A percentile compares a stretch with the other conserved stretches of the same genome.
phyloP scores from a whole-genome alignment of 2,797 vertebrate species.

The Poeciliopsis infans region DNA sequence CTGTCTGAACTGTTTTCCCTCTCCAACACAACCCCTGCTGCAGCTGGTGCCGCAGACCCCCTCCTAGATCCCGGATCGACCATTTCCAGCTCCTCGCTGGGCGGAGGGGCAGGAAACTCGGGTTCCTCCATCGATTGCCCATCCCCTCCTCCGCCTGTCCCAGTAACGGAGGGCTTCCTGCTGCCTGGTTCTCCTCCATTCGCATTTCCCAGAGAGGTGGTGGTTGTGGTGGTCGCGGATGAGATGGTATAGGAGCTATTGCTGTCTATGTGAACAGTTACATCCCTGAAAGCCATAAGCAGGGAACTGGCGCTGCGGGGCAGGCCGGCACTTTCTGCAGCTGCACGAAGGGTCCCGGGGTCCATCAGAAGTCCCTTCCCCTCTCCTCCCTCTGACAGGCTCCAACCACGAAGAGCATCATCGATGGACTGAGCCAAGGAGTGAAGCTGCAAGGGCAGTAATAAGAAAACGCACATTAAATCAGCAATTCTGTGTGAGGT shows the following conservation, averaged over 20 bases:
- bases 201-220: slow-evolving; percentile 88
- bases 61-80: slow-evolving; percentile 64
- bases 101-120: slow-evolving; percentile 79
- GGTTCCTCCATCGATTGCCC: slow-evolving; percentile 59
- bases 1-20: slow-evolving; percentile 84
- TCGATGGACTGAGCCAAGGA: slow-evolving; percentile 97
- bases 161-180: slow-evolving; percentile 70
- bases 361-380: slow-evolving; percentile 81
- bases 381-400: slow-evolving; percentile 85
- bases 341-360: slow-evolving; percentile 77
- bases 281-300: slow-evolving; percentile 98
- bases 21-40: slow-evolving; percentile 49
- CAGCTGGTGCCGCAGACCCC: slow-evolving; percentile 67
- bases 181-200: slow-evolving; percentile 63
- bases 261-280: slow-evolving; percentile 97
- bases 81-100: slow-evolving; percentile 79
- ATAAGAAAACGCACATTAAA: slow-evolving; percentile 25
- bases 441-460: slow-evolving; percentile 84
- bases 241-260: slow-evolving; percentile 95
- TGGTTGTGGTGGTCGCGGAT: slow-evolving; percentile 87
- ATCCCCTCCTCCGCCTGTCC: slow-evolving; percentile 49
- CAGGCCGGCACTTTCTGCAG: slow-evolving; percentile 79
- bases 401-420: slow-evolving; percentile 96
- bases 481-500: slow-evolving; percentile 14
- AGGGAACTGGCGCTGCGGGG: slow-evolving; percentile 94